Base-by-base conservation (phyloP, 2,888 invertebrate genomes). In the Linhomoeus sp. region DNA sequence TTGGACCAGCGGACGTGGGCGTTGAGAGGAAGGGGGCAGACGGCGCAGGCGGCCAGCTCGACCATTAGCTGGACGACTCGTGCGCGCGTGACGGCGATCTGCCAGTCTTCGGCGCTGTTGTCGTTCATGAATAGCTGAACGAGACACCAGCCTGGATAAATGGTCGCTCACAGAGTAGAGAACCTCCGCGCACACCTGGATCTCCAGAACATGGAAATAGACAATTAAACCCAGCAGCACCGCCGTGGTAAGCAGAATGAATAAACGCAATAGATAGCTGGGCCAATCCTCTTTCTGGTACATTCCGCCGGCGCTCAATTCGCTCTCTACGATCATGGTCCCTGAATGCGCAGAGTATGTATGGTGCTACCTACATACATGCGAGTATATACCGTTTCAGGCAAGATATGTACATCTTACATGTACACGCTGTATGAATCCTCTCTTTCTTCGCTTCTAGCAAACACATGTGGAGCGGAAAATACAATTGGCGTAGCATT, bases 81-180 rank as follows among this genome's bases (percentile, higher is more conserved):
- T 72, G 22, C n/a, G 20, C 40, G 22, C 14, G 92, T 94, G 83
- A 97, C 88, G 63, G 94, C 94, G 72, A 99, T 97, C 67, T 94
- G 77, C 97, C 97, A 99, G 75, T 97, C 97, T 70, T 99, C 97
- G 56, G 94, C 90, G 74, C 92, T 92, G 76, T 97, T 99, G 77
- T 97, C 94, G 74, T 94, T 90, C 83, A 94, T 92, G 76, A 94
- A 97, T 73, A 97, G 78, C 92, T 97, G 77, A 48, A 45, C 45
- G 9, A 19, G 5, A 45, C n/a, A 39, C n/a, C n/a, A n/a, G n/a
- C n/a, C n/a, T n/a, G n/a, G n/a, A n/a, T n/a, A n/a, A n/a, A n/a
- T n/a, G n/a, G n/a, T n/a, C n/a, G n/a, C n/a, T n/a, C n/a, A n/a
- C n/a, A n/a, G n/a, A n/a, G n/a, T n/a, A n/a, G n/a, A n/a, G n/a